These are phyloP conservation scores for Furnarius figulus DNA, from an alignment of 2,113 vertebrate species.

Conservation along the genomic window DNA sequence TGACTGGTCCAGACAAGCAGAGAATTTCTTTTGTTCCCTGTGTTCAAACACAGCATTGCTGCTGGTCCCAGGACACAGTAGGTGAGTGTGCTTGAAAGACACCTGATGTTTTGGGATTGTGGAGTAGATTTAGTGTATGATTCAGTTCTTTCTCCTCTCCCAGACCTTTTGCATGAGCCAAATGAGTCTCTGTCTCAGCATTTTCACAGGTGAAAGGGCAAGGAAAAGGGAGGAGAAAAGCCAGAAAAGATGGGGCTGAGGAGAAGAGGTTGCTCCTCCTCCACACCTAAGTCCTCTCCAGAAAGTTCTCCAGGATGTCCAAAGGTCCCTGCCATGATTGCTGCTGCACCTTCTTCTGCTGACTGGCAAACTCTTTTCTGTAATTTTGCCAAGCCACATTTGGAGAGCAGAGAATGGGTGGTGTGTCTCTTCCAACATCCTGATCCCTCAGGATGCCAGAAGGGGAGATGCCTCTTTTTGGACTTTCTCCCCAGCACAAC, in stretches of 20 bases:
- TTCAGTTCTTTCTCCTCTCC: background rate
- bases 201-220: background rate
- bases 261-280: background rate
- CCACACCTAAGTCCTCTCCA: background rate
- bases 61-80: background rate
- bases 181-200: background rate
- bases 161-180: background rate
- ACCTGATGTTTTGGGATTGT: background rate
- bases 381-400: background rate
- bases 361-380: background rate
- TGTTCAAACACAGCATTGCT: background rate
- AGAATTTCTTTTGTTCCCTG: background rate
- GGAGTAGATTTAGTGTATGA: background rate
- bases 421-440: background rate
- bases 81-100: background rate
- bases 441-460: background rate
- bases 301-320: background rate
- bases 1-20: background rate
- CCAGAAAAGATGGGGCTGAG: background rate
- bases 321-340: slow-evolving; percentile 4
- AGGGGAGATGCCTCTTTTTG: background rate
- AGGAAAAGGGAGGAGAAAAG: background rate
- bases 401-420: background rate
- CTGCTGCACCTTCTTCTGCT: background rate
- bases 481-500: background rate